Evolutionary conservation across 2,113 vertebrate species (phyloP), one percentile per base, ranked within the genome.

Genomic region (Delphinus delphis): DNA sequence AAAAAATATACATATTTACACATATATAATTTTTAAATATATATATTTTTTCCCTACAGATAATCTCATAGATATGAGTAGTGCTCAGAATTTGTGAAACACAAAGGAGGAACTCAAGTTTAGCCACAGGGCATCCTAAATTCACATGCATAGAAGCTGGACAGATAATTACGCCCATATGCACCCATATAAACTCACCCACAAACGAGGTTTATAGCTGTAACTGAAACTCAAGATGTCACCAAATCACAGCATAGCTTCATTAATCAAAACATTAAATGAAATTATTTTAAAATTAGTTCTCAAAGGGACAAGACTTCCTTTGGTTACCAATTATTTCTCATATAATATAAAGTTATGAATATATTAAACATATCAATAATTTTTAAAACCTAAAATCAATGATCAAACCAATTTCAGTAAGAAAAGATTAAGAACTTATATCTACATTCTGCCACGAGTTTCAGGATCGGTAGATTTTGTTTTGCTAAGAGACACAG

Each of bases 221-320:
- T 67, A 68, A 96, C 58, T 83, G 77, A 96, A 93, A 71, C 18
- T 71, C 74, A 95, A 84, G n/a, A 93, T 36, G 36, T 86, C 71
- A 77, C 53, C 87, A 81, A 65, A 14, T 87, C 79, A 31, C 7
- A 74, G 68, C 44, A 88, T 1, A 53, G 80, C 28, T 74, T 82
- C 67, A 77, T 91, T 83, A 74, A 96, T 93, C 85, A 77, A 87
- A 87, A 89, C 10, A 55, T 6, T 77, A 67, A 77, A n/a, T 41
- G 23, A 93, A 91, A 89, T 55, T 83, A 94, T 80, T 86, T 93
- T 81, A 53, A 77, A 68, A 92, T 83, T 17, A 83, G 50, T 92
- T 92, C 55, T 81, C 63, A 47, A 28, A 36, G 65, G 47, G n/a
- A 36, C 25, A 77, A 18, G 17, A 73, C 25, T 60, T 88, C 25